Percentiles rank a stretch among this genome's conserved stretches.
phyloP scores from a whole-genome alignment of 2,797 vertebrate species.

The Lemur catta region DNA sequence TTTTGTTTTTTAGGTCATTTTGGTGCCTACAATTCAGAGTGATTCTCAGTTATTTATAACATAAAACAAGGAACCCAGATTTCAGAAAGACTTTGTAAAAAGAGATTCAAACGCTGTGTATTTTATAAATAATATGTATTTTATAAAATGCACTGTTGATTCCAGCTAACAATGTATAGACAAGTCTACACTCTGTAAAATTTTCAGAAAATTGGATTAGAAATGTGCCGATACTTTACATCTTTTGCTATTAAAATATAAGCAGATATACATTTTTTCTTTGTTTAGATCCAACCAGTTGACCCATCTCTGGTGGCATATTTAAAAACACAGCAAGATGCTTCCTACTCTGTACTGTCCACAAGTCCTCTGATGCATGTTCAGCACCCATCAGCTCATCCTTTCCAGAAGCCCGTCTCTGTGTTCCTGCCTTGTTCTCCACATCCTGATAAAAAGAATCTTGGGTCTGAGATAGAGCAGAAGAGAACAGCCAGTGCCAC shows the following conservation, averaged over 20 bases:
- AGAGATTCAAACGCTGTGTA: not conserved
- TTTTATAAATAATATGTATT: not conserved
- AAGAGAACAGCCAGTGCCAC: slow-evolving; percentile 60
- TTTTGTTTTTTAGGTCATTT: slow-evolving; percentile 60
- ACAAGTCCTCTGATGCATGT: slow-evolving; percentile 89
- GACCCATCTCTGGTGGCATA: slow-evolving; percentile 86
- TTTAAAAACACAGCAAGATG: slow-evolving; percentile 86
- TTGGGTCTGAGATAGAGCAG: slow-evolving; percentile 76
- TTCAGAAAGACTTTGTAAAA: slow-evolving; percentile 31
- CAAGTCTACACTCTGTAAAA: not conserved
- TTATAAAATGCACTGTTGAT: not conserved
- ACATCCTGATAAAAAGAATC: slow-evolving; percentile 84
- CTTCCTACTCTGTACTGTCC: slow-evolving; percentile 83
- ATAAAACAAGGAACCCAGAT: not conserved
- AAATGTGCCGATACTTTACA: not conserved
- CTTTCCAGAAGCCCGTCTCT: slow-evolving; percentile 85
- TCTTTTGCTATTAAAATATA: not conserved
- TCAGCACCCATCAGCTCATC: slow-evolving; percentile 86
- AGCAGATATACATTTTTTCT: not conserved
- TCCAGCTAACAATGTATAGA: not conserved
- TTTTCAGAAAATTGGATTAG: slow-evolving; percentile 22
- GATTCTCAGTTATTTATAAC: slow-evolving; percentile 57
- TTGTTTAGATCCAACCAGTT: slow-evolving; percentile 88
- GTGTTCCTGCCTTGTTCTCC: slow-evolving; percentile 89
- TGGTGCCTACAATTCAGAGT: slow-evolving; percentile 46